These are phyloP conservation scores for Buphagus erythrorhynchus DNA, from an alignment of 2,797 vertebrate species.

Conservation along the genomic window DNA sequence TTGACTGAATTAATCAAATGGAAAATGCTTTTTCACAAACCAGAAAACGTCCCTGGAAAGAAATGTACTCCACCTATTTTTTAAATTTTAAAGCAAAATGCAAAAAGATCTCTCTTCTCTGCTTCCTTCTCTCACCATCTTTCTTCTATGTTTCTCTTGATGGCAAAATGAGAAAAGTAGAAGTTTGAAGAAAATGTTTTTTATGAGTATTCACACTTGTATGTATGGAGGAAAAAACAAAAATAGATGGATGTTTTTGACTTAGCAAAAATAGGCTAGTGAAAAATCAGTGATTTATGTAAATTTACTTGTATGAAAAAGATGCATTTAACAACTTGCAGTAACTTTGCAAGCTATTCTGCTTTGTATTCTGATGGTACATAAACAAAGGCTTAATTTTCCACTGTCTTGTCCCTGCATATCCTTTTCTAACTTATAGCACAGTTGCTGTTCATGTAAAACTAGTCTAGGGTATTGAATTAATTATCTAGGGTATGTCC, in stretches of 20 bases:
- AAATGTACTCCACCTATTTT: not conserved
- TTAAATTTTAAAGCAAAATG: not conserved
- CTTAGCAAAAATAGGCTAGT: not conserved
- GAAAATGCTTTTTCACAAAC: not conserved
- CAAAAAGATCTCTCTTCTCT: not conserved
- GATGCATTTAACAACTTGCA: not conserved
- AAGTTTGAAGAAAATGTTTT: not conserved
- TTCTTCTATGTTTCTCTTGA: not conserved
- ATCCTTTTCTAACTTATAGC: not conserved
- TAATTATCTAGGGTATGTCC: not conserved
- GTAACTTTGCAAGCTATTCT: not conserved
- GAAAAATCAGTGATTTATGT: not conserved
- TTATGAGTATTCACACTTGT: not conserved
- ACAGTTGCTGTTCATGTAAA: not conserved
- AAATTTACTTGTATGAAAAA: not conserved
- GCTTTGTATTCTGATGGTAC: not conserved
- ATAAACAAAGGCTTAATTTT: not conserved
- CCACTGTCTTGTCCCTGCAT: not conserved
- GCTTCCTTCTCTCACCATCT: not conserved
- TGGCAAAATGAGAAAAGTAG: not conserved
- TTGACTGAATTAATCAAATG: not conserved
- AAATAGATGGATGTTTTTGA: not conserved
- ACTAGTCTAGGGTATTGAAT: not conserved
- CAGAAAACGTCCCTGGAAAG: not conserved
- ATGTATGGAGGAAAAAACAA: fast-evolving